These are phyloP conservation scores for Manis crassicaudata DNA, from an alignment of 2,797 vertebrate species.

Conservation along the genomic window DNA sequence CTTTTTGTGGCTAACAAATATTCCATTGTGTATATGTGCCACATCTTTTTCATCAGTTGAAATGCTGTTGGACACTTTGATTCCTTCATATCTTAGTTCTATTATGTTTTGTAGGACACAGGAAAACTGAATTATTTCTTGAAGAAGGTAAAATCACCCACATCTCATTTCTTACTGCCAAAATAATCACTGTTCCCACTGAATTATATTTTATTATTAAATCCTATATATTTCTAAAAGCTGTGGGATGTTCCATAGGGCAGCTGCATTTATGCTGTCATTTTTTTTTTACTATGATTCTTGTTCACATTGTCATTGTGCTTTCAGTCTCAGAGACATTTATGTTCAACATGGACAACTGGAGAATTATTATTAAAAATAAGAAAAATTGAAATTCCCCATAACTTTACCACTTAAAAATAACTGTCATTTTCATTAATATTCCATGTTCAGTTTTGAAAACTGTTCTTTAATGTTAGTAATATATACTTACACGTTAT, in stretches of 20 bases:
- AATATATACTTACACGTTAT: not conserved
- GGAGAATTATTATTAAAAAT: not conserved
- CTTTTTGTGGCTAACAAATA: too few species aligned
- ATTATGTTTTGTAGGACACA: not conserved
- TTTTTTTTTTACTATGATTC: slow-evolving; percentile 91
- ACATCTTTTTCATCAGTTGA: too few species aligned
- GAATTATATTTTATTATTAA: slow-evolving; percentile 93
- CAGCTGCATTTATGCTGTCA: slow-evolving; percentile 93
- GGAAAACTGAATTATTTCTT: not conserved
- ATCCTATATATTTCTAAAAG: slow-evolving; percentile 91
- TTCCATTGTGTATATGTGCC: too few species aligned
- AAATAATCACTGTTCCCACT: slow-evolving; percentile 93
- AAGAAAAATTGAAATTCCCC: not conserved
- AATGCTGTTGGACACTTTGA: too few species aligned
- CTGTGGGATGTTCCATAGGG: slow-evolving; percentile 92
- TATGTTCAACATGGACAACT: not conserved
- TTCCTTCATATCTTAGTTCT: not conserved
- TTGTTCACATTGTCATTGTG: slow-evolving; percentile 91
- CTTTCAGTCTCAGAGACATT: slow-evolving; percentile 85
- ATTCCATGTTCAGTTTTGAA: not conserved
- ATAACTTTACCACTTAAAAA: not conserved
- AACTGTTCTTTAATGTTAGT: not conserved
- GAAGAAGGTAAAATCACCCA: not conserved
- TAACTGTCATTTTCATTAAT: not conserved
- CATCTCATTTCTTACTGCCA: slow-evolving; percentile 89